Conservation (phyloP, 2,797 vertebrate species). For the Sebastes minor region DNA sequence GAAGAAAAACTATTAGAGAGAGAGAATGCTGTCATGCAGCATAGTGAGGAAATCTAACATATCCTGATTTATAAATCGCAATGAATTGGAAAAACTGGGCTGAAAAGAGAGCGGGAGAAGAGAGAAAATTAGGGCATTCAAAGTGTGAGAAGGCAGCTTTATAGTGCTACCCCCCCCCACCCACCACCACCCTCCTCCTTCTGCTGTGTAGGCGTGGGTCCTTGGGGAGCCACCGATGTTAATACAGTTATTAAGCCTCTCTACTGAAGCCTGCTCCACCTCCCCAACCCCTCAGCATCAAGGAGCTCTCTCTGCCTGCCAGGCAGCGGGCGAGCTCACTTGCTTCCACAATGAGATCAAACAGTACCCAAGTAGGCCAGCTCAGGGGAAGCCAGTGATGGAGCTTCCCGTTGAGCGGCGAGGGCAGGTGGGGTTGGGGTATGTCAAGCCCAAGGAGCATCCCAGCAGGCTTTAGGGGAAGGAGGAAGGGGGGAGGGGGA, state of each 20-base stretch:
- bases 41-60: background rate
- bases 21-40: background rate
- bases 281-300: slow-evolving; percentile 72
- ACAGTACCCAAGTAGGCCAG: slow-evolving; percentile 76
- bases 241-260: slow-evolving; percentile 84
- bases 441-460: slow-evolving; percentile 71
- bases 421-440: slow-evolving; percentile 67
- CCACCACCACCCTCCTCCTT: background rate
- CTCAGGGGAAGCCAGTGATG: slow-evolving; percentile 70
- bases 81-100: background rate
- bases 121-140: slow-evolving; percentile 54
- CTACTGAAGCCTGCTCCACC: slow-evolving; percentile 76
- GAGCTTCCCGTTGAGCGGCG: slow-evolving; percentile 63
- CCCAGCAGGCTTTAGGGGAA: slow-evolving; percentile 72
- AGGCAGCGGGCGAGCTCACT: slow-evolving; percentile 59
- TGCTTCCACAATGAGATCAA: slow-evolving; percentile 80
- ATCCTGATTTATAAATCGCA: slow-evolving; percentile 20
- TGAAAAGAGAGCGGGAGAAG: background rate
- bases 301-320: slow-evolving; percentile 72
- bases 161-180: background rate
- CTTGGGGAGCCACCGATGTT: slow-evolving; percentile 72
- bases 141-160: slow-evolving; percentile 45
- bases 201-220: slow-evolving; percentile 66
- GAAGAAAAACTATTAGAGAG: background rate
- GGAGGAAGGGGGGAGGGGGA: background rate